Conservation (phyloP, 2,797 vertebrate genomes). For the Eleutherodactylus coqui region DNA sequence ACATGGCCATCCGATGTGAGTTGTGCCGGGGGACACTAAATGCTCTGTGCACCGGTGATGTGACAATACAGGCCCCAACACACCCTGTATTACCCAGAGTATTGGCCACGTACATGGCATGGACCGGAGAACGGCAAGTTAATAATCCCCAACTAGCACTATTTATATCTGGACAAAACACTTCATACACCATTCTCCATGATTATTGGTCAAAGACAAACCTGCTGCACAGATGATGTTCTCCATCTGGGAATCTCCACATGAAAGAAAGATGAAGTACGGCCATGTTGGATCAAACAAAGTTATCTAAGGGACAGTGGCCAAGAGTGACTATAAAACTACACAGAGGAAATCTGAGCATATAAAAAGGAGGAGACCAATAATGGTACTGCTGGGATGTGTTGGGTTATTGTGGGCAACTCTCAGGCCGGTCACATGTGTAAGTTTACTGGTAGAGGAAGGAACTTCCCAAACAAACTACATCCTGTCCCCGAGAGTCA, state of each 20-base stretch:
- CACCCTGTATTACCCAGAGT: no score
- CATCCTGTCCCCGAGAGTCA: not conserved
- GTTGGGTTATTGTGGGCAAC: not conserved
- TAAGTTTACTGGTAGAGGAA: not conserved
- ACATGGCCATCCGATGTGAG: no score
- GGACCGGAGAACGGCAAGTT: no score
- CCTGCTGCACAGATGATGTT: not conserved
- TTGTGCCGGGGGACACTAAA: no score
- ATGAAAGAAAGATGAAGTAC: not conserved
- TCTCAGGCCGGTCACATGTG: not conserved
- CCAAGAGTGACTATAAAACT: not conserved
- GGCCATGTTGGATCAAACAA: not conserved
- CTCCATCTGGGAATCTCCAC: not conserved
- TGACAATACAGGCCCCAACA: no score
- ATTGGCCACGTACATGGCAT: no score
- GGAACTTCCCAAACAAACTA: not conserved
- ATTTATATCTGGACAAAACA: no score
- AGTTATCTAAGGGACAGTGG: not conserved
- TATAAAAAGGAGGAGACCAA: not conserved
- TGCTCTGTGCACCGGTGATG: no score
- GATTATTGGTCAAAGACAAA: no score
- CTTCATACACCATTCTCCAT: no score
- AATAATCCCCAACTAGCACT: no score
- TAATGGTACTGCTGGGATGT: not conserved
- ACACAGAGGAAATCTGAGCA: not conserved